Conservation (phyloP, 2,888 invertebrate species). For the Leucozona laternaria region DNA sequence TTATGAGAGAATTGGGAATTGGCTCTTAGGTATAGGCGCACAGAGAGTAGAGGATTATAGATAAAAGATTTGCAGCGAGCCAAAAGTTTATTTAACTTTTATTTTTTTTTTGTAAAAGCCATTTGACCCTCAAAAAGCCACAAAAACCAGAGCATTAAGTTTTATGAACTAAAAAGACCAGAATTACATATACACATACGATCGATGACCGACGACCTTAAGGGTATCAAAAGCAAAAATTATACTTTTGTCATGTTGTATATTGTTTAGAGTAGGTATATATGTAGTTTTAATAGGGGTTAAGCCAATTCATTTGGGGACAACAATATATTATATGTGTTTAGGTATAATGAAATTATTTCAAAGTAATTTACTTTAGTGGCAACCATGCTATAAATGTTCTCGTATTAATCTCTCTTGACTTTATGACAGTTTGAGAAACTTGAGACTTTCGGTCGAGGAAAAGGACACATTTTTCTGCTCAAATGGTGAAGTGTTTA, state of each 20-base stretch:
- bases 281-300: constrained; percentile 8
- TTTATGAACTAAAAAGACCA: constrained; percentile 8
- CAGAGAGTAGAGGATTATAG: not conserved
- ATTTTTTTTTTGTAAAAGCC: not conserved
- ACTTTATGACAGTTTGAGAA: not conserved
- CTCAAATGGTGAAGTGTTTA: not conserved
- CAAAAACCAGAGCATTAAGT: constrained; percentile 20
- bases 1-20: constrained; percentile 13
- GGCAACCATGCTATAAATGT: not conserved
- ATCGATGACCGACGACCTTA: not conserved
- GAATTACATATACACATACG: not conserved
- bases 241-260: constrained; percentile 3
- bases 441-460: not conserved
- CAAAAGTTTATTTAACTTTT: not conserved
- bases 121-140: constrained; percentile 34
- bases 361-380: constrained; percentile 7
- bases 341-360: constrained; percentile 5
- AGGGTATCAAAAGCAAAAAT: not conserved
- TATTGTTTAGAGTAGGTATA: not conserved
- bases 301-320: not conserved
- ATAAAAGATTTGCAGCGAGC: constrained; percentile 1
- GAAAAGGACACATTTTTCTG: not conserved
- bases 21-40: not conserved
- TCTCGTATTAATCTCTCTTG: not conserved
- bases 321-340: not conserved